A percentile compares a stretch with the other conserved stretches of the same genome.
Conservation (phyloP, 2,888 invertebrate species). For the Mantis religiosa region DNA sequence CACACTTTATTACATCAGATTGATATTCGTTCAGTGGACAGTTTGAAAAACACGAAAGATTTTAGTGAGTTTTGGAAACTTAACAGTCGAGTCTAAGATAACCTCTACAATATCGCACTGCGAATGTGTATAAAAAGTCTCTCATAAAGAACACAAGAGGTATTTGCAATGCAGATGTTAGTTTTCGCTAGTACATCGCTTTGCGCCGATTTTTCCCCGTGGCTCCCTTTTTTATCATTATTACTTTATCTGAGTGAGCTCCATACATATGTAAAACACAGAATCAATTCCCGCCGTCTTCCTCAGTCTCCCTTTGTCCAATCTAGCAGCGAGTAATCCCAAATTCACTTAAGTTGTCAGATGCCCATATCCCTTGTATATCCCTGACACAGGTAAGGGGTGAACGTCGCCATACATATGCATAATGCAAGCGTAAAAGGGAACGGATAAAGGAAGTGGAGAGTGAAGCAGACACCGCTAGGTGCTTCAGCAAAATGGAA, state of each 20-base stretch:
- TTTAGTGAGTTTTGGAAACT: too few relatives aligned
- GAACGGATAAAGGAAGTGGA: neutral
- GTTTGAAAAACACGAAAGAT: too few relatives aligned
- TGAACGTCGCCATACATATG: neutral
- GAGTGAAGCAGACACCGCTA: neutral
- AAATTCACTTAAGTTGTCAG: slow-evolving; percentile 14
- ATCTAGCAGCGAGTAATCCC: slow-evolving; percentile 7
- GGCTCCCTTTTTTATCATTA: neutral
- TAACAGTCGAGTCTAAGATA: too few relatives aligned
- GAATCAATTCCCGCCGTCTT: neutral
- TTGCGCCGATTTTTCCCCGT: neutral
- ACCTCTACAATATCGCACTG: neutral
- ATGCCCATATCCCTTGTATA: neutral
- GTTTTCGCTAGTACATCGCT: neutral
- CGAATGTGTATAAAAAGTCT: neutral
- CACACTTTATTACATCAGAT: too few relatives aligned
- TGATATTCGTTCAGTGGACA: too few relatives aligned
- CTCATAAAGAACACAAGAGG: neutral
- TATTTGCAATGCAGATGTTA: neutral
- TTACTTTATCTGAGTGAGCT: neutral
- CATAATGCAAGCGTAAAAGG: neutral
- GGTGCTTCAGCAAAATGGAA: neutral
- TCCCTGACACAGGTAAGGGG: neutral
- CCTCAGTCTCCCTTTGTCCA: slow-evolving; percentile 1
- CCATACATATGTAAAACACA: neutral